Conservation (phyloP, 2,888 invertebrate species). For the Cloeon dipterum region DNA sequence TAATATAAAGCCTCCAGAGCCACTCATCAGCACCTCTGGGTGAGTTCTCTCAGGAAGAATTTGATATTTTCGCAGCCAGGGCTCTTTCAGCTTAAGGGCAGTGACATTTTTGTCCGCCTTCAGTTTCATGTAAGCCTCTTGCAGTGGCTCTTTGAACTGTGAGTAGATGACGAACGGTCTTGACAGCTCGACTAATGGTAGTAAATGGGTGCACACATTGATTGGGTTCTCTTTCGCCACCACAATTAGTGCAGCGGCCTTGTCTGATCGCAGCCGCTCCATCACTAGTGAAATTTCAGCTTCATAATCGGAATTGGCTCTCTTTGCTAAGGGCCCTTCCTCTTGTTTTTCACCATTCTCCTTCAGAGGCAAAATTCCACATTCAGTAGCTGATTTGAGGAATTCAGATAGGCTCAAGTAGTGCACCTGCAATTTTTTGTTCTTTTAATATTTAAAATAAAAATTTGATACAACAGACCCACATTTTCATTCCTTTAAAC, state of each 20-base stretch:
- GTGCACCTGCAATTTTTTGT: too few relatives aligned
- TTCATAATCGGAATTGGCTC: not conserved
- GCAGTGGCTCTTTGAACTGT: constrained; percentile 55
- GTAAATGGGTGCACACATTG: constrained; percentile 47
- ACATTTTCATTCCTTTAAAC: too few relatives aligned
- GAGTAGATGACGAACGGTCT: constrained; percentile 71
- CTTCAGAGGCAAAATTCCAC: too few relatives aligned
- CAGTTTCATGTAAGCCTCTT: constrained; percentile 57
- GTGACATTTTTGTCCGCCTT: constrained; percentile 48
- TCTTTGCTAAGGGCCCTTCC: not conserved
- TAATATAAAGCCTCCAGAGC: constrained; percentile 70
- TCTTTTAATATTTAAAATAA: too few relatives aligned
- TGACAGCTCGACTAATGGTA: constrained; percentile 56
- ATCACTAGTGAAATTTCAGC: not conserved
- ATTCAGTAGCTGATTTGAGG: too few relatives aligned
- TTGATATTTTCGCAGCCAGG: constrained; percentile 80
- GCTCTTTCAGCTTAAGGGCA: constrained; percentile 55
- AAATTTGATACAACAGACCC: too few relatives aligned
- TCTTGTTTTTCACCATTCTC: not conserved
- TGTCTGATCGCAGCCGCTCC: constrained; percentile 22
- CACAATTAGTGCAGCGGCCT: constrained; percentile 54
- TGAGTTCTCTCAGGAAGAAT: constrained; percentile 78
- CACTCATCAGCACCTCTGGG: constrained; percentile 79
- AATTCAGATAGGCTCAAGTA: too few relatives aligned
- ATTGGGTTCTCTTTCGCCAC: constrained; percentile 69